Evolutionary conservation across 2,888 invertebrate species (phyloP).

Genomic region (Synergus japonicus): DNA sequence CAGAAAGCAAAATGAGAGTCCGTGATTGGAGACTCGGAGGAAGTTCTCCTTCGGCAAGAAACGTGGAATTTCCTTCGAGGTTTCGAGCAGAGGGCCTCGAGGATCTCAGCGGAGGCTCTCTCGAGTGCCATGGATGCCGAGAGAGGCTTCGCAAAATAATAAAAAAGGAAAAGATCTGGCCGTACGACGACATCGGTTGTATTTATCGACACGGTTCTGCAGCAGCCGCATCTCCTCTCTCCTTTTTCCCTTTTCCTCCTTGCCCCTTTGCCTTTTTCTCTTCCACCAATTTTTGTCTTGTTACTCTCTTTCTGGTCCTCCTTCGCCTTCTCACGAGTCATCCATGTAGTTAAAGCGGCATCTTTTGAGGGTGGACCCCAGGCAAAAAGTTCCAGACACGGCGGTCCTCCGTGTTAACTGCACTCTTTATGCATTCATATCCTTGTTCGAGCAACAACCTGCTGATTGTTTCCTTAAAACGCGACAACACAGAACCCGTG

Average conservation of each 20-base stretch:
- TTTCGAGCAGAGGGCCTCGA: constrained; percentile 42
- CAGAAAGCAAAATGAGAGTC: constrained; percentile 4
- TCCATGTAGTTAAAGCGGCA: constrained; percentile 63
- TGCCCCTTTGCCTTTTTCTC: constrained; percentile 35
- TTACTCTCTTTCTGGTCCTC: constrained; percentile 51
- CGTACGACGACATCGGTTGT: constrained; percentile 66
- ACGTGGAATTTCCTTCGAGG: constrained; percentile 59
- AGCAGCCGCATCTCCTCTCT: constrained; percentile 48
- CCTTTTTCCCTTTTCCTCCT: not conserved
- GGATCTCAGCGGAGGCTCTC: constrained; percentile 44
- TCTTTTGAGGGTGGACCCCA: constrained; percentile 69
- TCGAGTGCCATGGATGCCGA: constrained; percentile 62
- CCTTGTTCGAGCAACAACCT: constrained; percentile 70
- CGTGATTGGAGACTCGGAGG: constrained; percentile 32
- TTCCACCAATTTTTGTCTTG: constrained; percentile 39
- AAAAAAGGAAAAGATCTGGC: constrained; percentile 53
- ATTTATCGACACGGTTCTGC: constrained; percentile 67
- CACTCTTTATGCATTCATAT: constrained; percentile 75
- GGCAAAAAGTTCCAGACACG: constrained; percentile 68
- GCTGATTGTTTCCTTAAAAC: constrained; percentile 75
- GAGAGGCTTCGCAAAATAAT: constrained; percentile 61
- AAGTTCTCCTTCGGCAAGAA: constrained; percentile 58
- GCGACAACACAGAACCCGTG: constrained; percentile 68
- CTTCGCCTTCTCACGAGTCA: constrained; percentile 41
- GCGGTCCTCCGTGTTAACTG: constrained; percentile 72